Base-by-base conservation (phyloP, 1,140 invertebrate genomes). In the Drosophila erecta region DNA sequence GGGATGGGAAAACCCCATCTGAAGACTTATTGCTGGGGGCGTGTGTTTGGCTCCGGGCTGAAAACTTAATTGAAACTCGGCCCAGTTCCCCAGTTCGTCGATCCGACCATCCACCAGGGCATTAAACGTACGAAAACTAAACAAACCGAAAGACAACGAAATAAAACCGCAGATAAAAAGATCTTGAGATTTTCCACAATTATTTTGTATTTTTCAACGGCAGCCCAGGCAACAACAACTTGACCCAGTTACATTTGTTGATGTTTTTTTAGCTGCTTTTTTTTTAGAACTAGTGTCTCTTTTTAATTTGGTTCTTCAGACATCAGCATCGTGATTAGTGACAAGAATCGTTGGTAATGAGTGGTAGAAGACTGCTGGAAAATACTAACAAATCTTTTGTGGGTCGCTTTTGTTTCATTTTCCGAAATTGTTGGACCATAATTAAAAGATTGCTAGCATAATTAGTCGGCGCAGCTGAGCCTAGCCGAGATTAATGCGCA, bases 161-260 rank as follows among this genome's bases (percentile, higher is more conserved):
- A 83, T 81, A 81, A 83, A 85, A 85, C 81, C 81, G 81, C 81
- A 86, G 81, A 77, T 85, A 80, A 80, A 83, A 85, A 70, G 66
- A 85, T 85, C 81, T 80, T 62, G 55, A 85, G 81, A 79, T 84
- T 81, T 83, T 84, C 71, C 80, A 84, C 75, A 83, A 83, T 84
- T 83, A 79, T 75, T 75, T 77, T 81, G 51, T 81, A 80, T 76
- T 58, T 74, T 56, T 72, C 49, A 35, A 38, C 64, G 43, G 35
- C 64, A 56, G 24, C 60, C 15, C 37, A 7, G 40, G 41, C 43
- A 72, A 62, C 77, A 47, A 59, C 74, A 64, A 74, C 79, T 85
- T 84, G 81, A 84, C 80, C 80, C 81, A 84, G 80, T 84, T 84
- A 85, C 81, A 85, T 85, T 85, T 85, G 66, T 85, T 80, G 80